Base-by-base conservation (phyloP, 2,888 invertebrate species). In the Drosophila austrosaltans region DNA sequence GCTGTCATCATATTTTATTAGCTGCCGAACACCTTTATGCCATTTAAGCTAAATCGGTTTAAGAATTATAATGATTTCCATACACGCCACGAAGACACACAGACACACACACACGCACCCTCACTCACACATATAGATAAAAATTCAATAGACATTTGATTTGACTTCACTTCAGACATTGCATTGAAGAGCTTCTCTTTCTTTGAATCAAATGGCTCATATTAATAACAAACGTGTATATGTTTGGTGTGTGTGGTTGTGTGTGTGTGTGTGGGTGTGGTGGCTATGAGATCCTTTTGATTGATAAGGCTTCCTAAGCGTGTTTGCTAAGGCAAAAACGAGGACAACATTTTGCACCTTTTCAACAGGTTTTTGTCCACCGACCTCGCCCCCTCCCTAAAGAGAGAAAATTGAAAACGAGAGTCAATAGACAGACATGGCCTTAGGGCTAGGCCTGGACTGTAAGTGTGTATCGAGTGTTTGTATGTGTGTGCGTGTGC, bases 261-360 rank as follows among this genome's bases (percentile, higher is more conserved):
- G 69, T 54, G 69, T 66, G 64, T 57, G 20, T 59, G 12, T 3
- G 16, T 44, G 63, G 65, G 67, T 65, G 72, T 58, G 69, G 32
- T 63, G 60, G 71, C 48, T n/a, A 48, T 59, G 80, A 73, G 88
- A 87, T 83, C 76, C 84, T 80, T 79, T 75, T 89, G 84, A 85
- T 85, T 85, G 84, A 85, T 85, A 89, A 76, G 89, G 84, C 84
- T 85, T 82, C 84, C 74, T 84, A 85, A 85, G 87, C 82, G 80
- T 87, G 89, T 85, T 85, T 89, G 70, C 74, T 36, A 66, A 74
- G 63, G 54, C 62, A 25, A 66, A 63, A 72, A 59, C 74, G 71
- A 66, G 65, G 74, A 71, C 84, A 79, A 76, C 81, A 88, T 77
- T 84, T 82, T 79, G 78, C 84, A 84, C 87, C 84, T 89, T 85